Conservation (phyloP, 2,888 invertebrate species). For the Mythimna vitellina region DNA sequence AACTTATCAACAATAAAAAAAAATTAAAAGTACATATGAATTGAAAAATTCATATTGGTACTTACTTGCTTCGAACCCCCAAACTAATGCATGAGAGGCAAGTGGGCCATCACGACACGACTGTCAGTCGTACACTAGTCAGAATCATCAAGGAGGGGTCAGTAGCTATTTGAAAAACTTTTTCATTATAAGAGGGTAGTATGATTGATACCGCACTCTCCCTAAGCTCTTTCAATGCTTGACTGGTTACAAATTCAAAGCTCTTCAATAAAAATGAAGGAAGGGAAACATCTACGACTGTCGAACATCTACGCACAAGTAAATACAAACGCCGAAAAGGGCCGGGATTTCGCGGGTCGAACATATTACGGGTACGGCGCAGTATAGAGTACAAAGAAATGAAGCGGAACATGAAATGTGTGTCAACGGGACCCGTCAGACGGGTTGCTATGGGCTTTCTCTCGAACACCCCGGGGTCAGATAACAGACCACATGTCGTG, state of each 20-base stretch:
- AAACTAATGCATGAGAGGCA: too few relatives aligned
- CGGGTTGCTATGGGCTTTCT: slow-evolving; percentile 81
- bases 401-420: slow-evolving; percentile 73
- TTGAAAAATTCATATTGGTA: too few relatives aligned
- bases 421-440: slow-evolving; percentile 81
- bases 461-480: slow-evolving; percentile 74
- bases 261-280: slow-evolving; percentile 7
- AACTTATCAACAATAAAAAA: too few relatives aligned
- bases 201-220: background rate
- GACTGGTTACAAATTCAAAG: slow-evolving; percentile 4
- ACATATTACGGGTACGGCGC: slow-evolving; percentile 34
- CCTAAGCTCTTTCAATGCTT: slow-evolving; percentile 6
- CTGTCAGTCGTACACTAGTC: background rate
- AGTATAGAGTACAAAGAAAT: slow-evolving; percentile 62
- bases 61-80: too few relatives aligned
- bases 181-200: background rate
- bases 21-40: too few relatives aligned
- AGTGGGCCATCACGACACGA: too few relatives aligned
- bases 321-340: slow-evolving; percentile 39
- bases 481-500: slow-evolving; percentile 70
- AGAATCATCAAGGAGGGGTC: background rate
- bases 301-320: slow-evolving; percentile 13
- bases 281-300: background rate
- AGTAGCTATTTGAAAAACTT: background rate
- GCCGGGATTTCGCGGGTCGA: slow-evolving; percentile 41